Evolutionary conservation across 2,113 vertebrate genomes (phyloP).

Genomic region (Mustela nigripes): DNA sequence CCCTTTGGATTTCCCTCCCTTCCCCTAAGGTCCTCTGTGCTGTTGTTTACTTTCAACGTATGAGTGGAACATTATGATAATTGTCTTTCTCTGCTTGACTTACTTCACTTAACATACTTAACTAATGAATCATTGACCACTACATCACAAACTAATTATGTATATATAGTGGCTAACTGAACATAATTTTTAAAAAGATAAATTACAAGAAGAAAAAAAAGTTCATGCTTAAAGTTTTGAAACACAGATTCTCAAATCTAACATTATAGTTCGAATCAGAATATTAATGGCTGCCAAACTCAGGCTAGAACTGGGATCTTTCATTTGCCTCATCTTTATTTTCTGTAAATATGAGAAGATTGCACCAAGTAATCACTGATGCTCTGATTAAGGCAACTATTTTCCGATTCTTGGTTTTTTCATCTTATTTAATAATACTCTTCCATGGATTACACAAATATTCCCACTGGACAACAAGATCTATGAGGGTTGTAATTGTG

Average conservation of each 20-base stretch:
- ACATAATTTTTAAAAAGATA: too few relatives aligned
- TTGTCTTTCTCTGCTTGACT: too few relatives aligned
- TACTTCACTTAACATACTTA: too few relatives aligned
- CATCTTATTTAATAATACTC: background rate
- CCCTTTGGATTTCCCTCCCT: too few relatives aligned
- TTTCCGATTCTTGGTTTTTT: background rate
- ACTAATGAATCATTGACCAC: too few relatives aligned
- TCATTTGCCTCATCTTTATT: background rate
- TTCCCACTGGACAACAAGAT: background rate
- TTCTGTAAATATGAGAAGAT: background rate
- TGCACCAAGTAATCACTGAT: background rate
- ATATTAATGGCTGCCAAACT: background rate
- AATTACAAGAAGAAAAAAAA: background rate
- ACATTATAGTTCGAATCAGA: background rate
- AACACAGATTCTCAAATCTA: background rate
- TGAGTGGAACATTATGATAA: too few relatives aligned
- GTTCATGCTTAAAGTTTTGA: background rate
- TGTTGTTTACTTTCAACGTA: too few relatives aligned
- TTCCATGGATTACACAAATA: background rate
- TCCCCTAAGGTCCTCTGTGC: too few relatives aligned
- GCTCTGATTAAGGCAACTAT: background rate
- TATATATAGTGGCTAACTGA: too few relatives aligned
- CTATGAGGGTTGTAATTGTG: background rate
- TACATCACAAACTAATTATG: too few relatives aligned
- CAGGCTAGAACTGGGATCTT: background rate